Base-by-base conservation (phyloP, 1,140 invertebrate genomes). In the Drosophila mojavensis region DNA sequence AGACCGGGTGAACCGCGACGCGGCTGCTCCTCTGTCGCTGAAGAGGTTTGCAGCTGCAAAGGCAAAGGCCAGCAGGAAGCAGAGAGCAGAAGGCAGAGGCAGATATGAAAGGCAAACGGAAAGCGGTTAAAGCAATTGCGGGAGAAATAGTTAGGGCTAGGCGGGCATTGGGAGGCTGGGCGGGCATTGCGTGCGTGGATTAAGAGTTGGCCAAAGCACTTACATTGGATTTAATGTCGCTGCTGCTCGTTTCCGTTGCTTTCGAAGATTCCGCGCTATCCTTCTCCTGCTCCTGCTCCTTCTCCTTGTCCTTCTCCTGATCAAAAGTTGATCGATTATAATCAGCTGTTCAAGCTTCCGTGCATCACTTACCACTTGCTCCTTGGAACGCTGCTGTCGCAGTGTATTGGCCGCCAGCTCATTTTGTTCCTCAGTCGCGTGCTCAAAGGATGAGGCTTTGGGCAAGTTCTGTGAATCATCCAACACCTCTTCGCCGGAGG, bases 201-300 rank as follows among this genome's bases (percentile, higher is more conserved):
- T 41, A 56, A 6, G 39, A 55, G 20, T 55, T 54, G 63, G 54
- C 62, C 61, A 69, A 75, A 43, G 56, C 63, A 84, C 84, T 89
- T 89, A 89, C 84, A 79, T 89, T 89, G 45, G 84, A 78, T 78
- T 89, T 89, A 51, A 78, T 89, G 61, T 78, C 75, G 58, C 78
- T 89, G 75, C 62, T 60, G 63, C 73, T 64, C 15, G 58, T 13
- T 5, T 85, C 78, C 45, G 63, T 28, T 24, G 66, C 64, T 50
- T 59, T 65, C 43, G 60, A 53, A 4, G 60, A 36, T 43, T 81
- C 74, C 61, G 69, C 59, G 51, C 48, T 68, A 15, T 69, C 73
- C 20, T 24, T 24, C 20, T 24, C 20, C 20, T 24, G 20, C 20
- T 24, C 20, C 20, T 24, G 20, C 20, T 24, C 20, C 20, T 24